These are phyloP conservation scores for Pseudachorutes palmiensis DNA, from an alignment of 1,140 invertebrate genomes.

Conservation along the genomic window DNA sequence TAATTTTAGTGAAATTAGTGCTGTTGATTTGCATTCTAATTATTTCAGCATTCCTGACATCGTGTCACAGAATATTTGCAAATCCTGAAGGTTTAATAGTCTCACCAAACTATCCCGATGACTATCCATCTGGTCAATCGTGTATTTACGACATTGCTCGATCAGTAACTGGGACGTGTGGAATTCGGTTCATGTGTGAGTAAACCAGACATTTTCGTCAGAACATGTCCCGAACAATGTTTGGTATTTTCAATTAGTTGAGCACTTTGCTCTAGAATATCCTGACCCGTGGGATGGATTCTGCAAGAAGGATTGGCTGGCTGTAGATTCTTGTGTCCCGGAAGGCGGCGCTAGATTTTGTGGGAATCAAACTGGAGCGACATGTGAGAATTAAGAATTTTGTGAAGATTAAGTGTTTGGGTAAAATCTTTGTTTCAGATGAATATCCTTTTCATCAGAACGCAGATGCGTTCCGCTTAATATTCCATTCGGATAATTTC, in stretches of 20 bases:
- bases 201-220: background rate
- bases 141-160: conserved; percentile 42
- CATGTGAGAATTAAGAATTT: conserved; percentile 37
- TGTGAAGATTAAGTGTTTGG: background rate
- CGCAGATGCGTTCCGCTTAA: conserved; percentile 40
- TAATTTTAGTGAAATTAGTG: background rate
- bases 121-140: conserved; percentile 38
- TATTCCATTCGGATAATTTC: conserved; percentile 39
- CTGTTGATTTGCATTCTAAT: conserved; percentile 2
- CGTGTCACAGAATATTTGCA: conserved; percentile 38
- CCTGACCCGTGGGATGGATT: conserved; percentile 37
- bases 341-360: conserved; percentile 42
- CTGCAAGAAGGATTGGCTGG: conserved; percentile 42
- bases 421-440: conserved; percentile 35
- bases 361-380: conserved; percentile 39
- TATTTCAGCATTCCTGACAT: conserved; percentile 22
- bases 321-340: conserved; percentile 42
- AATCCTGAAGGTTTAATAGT: conserved; percentile 38
- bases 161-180: conserved; percentile 37
- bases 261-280: conserved; percentile 37
- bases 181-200: conserved; percentile 40
- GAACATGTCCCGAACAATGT: background rate
- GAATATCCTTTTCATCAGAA: conserved; percentile 42
- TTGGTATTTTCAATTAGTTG: conserved; percentile 33
- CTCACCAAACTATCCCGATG: conserved; percentile 40